Conservation (phyloP, 2,888 invertebrate genomes). For the Cheilosia pagana region DNA sequence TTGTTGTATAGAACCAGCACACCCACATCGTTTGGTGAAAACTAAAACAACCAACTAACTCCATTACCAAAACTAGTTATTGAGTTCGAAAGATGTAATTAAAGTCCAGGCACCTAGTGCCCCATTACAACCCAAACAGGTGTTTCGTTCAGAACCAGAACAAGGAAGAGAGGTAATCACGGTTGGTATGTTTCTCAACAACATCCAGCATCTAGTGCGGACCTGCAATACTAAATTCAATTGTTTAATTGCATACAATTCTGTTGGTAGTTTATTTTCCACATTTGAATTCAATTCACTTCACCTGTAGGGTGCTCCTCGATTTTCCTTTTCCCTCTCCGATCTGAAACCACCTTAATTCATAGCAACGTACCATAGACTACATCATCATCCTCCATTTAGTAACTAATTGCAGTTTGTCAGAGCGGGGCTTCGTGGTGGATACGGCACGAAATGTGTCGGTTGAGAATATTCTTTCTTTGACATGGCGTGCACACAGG, state of each 20-base stretch:
- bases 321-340: neutral
- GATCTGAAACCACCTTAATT: neutral
- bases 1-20: no score
- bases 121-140: neutral
- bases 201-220: no score
- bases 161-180: no score
- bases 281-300: conserved; percentile 23
- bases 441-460: conserved; percentile 11
- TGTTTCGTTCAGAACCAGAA: no score
- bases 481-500: neutral
- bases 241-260: conserved; percentile 23
- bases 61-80: neutral
- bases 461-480: conserved; percentile 2
- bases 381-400: conserved; percentile 19
- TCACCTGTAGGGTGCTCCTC: neutral
- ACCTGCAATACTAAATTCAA: neutral
- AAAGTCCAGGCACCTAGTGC: neutral
- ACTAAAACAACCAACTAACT: neutral
- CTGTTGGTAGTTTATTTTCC: conserved; percentile 8
- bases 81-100: conserved; percentile 3
- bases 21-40: no score
- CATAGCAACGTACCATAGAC: neutral
- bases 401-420: conserved; percentile 36
- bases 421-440: conserved; percentile 16
- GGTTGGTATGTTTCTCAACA: no score